phyloP scores from a whole-genome alignment of 2,797 vertebrate species.

The Sebastolobus altivelis region DNA sequence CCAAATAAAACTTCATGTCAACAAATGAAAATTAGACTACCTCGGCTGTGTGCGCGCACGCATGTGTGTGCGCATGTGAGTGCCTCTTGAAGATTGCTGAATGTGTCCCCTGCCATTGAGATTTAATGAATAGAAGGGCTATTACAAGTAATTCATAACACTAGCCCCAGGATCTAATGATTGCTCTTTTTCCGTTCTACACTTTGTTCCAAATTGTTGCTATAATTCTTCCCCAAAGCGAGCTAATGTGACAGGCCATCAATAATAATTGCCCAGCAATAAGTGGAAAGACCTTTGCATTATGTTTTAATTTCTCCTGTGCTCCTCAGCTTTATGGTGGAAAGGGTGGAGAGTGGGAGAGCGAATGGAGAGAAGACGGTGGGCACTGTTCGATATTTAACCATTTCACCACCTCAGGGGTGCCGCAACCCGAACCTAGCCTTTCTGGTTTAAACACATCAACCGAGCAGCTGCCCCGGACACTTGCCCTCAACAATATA shows the following conservation, averaged over 20 bases:
- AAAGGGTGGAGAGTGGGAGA: conserved; percentile 40
- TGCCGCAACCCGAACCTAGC: conserved; percentile 41
- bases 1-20: conserved; percentile 59
- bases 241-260: conserved; percentile 85
- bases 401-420: conserved; percentile 41
- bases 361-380: conserved; percentile 48
- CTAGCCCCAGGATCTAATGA: conserved; percentile 78
- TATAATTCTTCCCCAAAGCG: conserved; percentile 82
- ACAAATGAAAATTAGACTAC: conserved; percentile 62
- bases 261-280: conserved; percentile 80
- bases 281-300: conserved; percentile 84
- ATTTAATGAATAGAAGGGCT: conserved; percentile 79
- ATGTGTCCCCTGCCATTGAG: conserved; percentile 74
- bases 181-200: conserved; percentile 78
- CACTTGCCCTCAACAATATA: conserved; percentile 69
- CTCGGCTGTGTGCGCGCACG: conserved; percentile 1
- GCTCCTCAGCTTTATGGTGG: conserved; percentile 58
- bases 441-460: conserved; percentile 64
- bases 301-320: conserved; percentile 84
- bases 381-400: conserved; percentile 76
- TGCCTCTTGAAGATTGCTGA: conserved; percentile 65
- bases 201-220: conserved; percentile 84
- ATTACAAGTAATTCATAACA: conserved; percentile 82
- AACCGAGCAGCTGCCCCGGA: conserved; percentile 45
- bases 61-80: conserved; percentile 3